Evolutionary conservation across 1,140 invertebrate species (phyloP).

Genomic region (Plodia interpunctella): DNA sequence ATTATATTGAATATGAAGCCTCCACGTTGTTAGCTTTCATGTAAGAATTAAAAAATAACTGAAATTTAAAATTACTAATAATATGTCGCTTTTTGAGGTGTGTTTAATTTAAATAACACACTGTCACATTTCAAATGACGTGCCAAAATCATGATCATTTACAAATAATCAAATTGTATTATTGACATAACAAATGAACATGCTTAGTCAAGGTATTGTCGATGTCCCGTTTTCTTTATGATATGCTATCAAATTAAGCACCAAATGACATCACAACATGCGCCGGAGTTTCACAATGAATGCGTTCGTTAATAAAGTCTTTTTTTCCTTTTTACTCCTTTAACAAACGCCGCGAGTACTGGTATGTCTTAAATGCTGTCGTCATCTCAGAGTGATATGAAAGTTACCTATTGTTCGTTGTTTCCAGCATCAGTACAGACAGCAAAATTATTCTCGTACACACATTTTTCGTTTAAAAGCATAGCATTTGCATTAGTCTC

Average conservation of each 20-base stretch:
- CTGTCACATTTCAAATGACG: too few species aligned
- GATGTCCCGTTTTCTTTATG: slow-evolving; percentile 22
- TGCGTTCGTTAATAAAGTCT: slow-evolving; percentile 46
- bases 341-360: slow-evolving; percentile 26
- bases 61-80: too few species aligned
- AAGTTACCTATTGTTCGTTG: slow-evolving; percentile 40
- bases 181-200: not conserved
- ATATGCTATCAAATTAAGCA: slow-evolving; percentile 41
- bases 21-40: too few species aligned
- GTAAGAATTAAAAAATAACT: too few species aligned
- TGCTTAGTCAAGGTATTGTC: slow-evolving; percentile 10
- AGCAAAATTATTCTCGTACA: not conserved
- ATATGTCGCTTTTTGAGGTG: too few species aligned
- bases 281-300: slow-evolving; percentile 43
- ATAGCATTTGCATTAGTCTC: slow-evolving; percentile 3
- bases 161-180: not conserved
- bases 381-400: slow-evolving; percentile 23
- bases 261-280: slow-evolving; percentile 39
- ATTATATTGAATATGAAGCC: not conserved
- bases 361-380: slow-evolving; percentile 34
- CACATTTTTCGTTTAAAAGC: not conserved
- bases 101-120: too few species aligned
- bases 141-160: not conserved
- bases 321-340: slow-evolving; percentile 24
- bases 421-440: slow-evolving; percentile 31